These are phyloP conservation scores for Tauraco hartlaubi DNA, from an alignment of 2,797 vertebrate species.

Conservation along the genomic window DNA sequence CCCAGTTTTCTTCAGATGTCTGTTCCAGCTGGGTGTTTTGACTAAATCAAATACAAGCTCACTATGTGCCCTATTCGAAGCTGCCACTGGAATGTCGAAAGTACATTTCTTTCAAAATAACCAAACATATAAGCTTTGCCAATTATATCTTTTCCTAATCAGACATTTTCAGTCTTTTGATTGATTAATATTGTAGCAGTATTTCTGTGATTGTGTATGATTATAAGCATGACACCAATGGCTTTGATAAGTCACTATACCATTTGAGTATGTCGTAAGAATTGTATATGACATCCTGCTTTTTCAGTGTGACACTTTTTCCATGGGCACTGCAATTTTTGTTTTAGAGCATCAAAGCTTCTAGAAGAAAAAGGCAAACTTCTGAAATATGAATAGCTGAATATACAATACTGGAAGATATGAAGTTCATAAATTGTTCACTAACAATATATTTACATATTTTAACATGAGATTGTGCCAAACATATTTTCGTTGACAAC, in stretches of 20 bases:
- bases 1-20: background rate
- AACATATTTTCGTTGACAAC: background rate
- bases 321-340: background rate
- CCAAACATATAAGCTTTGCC: background rate
- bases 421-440: background rate
- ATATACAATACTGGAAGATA: background rate
- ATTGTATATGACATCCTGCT: background rate
- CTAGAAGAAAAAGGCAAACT: background rate
- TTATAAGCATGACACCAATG: background rate
- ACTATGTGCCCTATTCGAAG: background rate
- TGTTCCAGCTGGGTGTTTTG: conserved; percentile 3
- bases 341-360: background rate
- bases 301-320: background rate
- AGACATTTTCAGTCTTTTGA: background rate
- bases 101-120: background rate
- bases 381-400: background rate
- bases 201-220: background rate
- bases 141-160: background rate
- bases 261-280: background rate
- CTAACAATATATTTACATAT: background rate
- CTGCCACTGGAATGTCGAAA: background rate
- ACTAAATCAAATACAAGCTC: background rate
- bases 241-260: background rate
- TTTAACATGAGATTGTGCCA: background rate
- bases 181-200: background rate